Evolutionary conservation across 2,888 invertebrate genomes (phyloP), one percentile per base, ranked within the genome.

Genomic region (Corbicula japonica): DNA sequence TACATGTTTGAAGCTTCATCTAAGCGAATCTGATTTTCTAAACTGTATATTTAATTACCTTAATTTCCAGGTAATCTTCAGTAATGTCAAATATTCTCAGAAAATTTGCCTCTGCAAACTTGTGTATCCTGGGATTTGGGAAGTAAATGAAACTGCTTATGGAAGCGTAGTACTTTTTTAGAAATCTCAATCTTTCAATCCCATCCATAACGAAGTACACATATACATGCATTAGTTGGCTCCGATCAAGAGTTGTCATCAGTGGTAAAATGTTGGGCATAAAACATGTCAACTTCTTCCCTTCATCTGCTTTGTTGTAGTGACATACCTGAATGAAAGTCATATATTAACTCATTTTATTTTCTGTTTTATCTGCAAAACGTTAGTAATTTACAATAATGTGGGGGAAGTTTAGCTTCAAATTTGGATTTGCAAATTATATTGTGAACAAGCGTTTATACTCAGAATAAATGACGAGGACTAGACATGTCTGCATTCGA

Each of bases 151-250:
- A 90, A 44, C 85, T 80, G 8, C 86, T 86, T 10, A 89, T 62
- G 3, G 75, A 18, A 2, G 81, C 80, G 8, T 86, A 60, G 4
- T 32, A 52, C 0, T 46, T 48, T 0, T 75, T 75, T 21, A 84
- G 54, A 4, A 85, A 74, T 6, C 72, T 58, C 23, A 91, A 77
- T 0, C 81, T 69, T 15, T 78, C 74, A 5, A 93, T 93, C 0
- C 91, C 92, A 73, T 94, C 94, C 93, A 93, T 92, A 4, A 85
- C 35, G 68, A 93, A 92, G 65, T 83, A 86, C 26, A 92, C 48
- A 56, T 88, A 81, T 5, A 88, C 83, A 61, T 73, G 74, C 12
- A 87, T 74, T 2, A 89, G 86, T 15, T 70, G 44, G 26, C 50
- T 50, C 15, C 82, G 76, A 12, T 78, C 85, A 26, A 83, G 70